These are phyloP conservation scores for Tetheella fluctuosa DNA, from an alignment of 2,888 invertebrate genomes.

Conservation along the genomic window DNA sequence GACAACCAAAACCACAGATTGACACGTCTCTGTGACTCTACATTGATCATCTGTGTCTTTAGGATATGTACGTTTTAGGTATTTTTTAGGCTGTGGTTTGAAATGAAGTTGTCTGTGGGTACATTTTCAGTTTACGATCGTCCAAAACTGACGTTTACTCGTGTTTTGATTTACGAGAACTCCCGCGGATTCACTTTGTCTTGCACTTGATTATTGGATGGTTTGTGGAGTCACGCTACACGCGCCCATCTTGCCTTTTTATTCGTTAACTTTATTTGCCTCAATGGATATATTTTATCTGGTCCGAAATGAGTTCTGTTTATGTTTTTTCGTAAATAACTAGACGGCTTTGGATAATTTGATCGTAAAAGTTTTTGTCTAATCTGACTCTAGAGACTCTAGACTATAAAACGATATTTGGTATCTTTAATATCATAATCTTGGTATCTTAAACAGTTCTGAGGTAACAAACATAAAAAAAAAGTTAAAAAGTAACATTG, in stretches of 20 bases:
- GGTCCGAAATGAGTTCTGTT: constrained; percentile 49
- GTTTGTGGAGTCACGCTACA: constrained; percentile 34
- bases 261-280: constrained; percentile 44
- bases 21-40: not conserved
- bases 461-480: no score
- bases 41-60: constrained; percentile 6
- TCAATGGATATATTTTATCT: constrained; percentile 41
- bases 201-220: constrained; percentile 55
- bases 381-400: constrained; percentile 44
- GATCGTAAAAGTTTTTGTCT: constrained; percentile 53
- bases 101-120: constrained; percentile 35
- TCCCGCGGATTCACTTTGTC: constrained; percentile 51
- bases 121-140: constrained; percentile 56
- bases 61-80: not conserved
- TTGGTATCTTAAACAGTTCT: constrained; percentile 28
- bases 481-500: no score
- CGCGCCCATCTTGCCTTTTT: constrained; percentile 38
- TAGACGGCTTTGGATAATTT: constrained; percentile 45
- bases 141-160: constrained; percentile 68
- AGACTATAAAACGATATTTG: constrained; percentile 32
- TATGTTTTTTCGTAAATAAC: constrained; percentile 46
- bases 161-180: constrained; percentile 66
- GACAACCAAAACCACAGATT: constrained; percentile 32
- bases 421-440: constrained; percentile 23
- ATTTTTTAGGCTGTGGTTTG: constrained; percentile 26